Percentiles rank a stretch among this genome's conserved stretches.
phyloP scores from a whole-genome alignment of 1,140 invertebrate genomes.

The Dendrolimus kikuchii region DNA sequence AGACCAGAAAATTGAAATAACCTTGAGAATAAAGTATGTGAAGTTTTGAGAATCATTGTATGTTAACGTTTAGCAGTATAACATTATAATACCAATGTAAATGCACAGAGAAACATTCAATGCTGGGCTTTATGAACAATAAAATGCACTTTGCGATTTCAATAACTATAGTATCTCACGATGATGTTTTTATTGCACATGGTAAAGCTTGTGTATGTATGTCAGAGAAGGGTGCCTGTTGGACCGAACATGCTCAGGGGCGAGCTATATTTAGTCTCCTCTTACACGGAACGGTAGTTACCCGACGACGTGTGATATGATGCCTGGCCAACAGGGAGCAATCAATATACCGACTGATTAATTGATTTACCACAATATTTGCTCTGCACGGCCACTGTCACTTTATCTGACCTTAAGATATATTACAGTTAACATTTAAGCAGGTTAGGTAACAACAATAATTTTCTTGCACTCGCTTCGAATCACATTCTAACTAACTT shows the following conservation, averaged over 20 bases:
- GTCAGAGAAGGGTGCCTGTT: conserved; percentile 13
- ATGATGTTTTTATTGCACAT: conserved; percentile 9
- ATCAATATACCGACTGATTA: conserved; percentile 45
- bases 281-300: conserved; percentile 23
- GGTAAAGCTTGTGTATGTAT: conserved; percentile 18
- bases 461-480: no score
- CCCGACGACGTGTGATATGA: conserved; percentile 48
- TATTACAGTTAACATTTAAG: conserved; percentile 26
- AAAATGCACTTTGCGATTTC: no score
- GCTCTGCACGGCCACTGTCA: conserved; percentile 32
- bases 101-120: no score
- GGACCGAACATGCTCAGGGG: conserved; percentile 22
- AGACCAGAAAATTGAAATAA: no score
- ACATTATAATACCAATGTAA: no score
- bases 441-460: conserved; percentile 1
- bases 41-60: no score
- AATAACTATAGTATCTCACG: not conserved
- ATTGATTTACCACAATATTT: conserved; percentile 37
- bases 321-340: conserved; percentile 43
- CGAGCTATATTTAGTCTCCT: conserved; percentile 54
- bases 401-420: conserved; percentile 18
- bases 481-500: no score
- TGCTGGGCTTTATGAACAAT: no score
- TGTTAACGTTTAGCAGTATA: no score
- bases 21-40: no score